Base-by-base conservation (phyloP, 2,113 vertebrate genomes). In the Anhinga anhinga region DNA sequence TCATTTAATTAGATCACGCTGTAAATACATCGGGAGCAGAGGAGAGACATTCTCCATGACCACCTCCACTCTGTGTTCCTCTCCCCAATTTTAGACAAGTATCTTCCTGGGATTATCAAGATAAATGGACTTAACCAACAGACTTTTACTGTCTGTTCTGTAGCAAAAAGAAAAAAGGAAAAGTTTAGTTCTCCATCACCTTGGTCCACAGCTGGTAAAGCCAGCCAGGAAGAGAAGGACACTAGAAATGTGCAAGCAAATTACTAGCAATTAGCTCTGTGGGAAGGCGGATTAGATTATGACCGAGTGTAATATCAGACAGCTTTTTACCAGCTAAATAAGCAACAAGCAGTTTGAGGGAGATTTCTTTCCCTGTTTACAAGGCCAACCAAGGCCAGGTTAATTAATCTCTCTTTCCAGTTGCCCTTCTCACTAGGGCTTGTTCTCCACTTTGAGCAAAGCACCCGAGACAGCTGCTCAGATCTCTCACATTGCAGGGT, bases 331-430 rank as follows among this genome's bases (percentile, higher is more conserved):
- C 55, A 91, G 78, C 94, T 95, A 95, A 95, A 94, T 95, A 90
- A 95, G 91, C 83, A 95, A 79, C 91, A 82, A 87, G 90, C 93
- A 91, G 92, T 82, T 58, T 82, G 81, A 93, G 89, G 95, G 91
- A 91, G 84, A 90, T 95, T 87, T 93, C 22, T 91, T 50, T 38
- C 86, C 58, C 81, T 56, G 21, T 90, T 95, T 91, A 88, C 80
- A 93, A 93, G 93, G 97, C 91, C 91, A 82, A 56, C 45, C 61
- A 84, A 93, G 94, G 93, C 91, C 93, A 87, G 89, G 93, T 95
- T 97, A 97, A 97, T 97, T 96, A 96, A 96, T 91, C 93, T 94
- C 94, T 91, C 69, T 94, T 86, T 97, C 56, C 95, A 85, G 86
- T 82, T 95, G 89, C 91, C 95, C 95, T 95, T 95, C 96, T 93